Base-by-base conservation (phyloP, 2,888 invertebrate species). In the Trichopria drosophilae region DNA sequence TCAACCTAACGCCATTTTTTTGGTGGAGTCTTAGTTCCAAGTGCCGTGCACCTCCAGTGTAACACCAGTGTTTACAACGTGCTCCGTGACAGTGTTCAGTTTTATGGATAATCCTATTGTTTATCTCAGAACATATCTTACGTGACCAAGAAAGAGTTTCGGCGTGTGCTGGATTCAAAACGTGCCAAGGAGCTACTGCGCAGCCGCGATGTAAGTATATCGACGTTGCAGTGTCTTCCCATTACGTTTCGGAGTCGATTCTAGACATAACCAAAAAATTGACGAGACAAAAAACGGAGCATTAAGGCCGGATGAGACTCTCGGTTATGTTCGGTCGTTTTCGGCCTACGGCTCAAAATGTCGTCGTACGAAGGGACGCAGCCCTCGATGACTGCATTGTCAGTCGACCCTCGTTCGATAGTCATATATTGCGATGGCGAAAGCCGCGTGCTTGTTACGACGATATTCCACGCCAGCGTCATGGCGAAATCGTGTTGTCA, bases 111-210 rank as follows among this genome's bases (percentile, higher is more conserved):
- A n/a, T n/a, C n/a, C n/a, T n/a, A n/a, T n/a, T n/a, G n/a, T n/a
- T n/a, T n/a, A n/a, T n/a, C n/a, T n/a, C n/a, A n/a, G n/a, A n/a
- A n/a, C n/a, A n/a, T n/a, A n/a, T n/a, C n/a, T n/a, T n/a, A n/a
- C n/a, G n/a, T n/a, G n/a, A n/a, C n/a, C n/a, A n/a, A n/a, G n/a
- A n/a, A n/a, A n/a, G n/a, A n/a, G n/a, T n/a, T n/a, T n/a, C n/a
- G n/a, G n/a, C n/a, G n/a, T n/a, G n/a, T n/a, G n/a, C n/a, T n/a
- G 59, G 62, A 59, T 61, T 64, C 61, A 60, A 66, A 70, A 71
- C 67, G 68, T 68, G 67, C 60, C 63, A 64, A 72, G 71, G 71
- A 69, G 72, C 70, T 71, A 73, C 72, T 74, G 72, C 73, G 72
- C 73, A 73, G 65, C 67, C 73, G 73, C 72, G 68, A 69, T 72